Evolutionary conservation across 2,113 vertebrate species (phyloP).

Genomic region (Coturnix japonica): DNA sequence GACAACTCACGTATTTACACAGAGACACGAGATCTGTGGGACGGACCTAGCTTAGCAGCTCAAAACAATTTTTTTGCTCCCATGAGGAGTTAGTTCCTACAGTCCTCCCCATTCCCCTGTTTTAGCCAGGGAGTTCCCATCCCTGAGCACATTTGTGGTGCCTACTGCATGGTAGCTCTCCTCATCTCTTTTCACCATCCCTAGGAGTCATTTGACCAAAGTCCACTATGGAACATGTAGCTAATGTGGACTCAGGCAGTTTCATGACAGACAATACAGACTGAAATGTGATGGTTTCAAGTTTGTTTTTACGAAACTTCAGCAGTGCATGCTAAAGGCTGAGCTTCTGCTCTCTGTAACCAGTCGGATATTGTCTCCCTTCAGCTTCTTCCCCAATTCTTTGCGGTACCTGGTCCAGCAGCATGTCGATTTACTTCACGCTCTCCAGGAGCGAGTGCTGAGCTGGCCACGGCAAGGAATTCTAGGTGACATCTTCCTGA

Average conservation of each 20-base stretch:
- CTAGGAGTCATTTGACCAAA: background rate
- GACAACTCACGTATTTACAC: background rate
- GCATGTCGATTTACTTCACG: slow-evolving; percentile 92
- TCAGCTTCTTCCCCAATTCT: slow-evolving; percentile 92
- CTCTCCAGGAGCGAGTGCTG: slow-evolving; percentile 92
- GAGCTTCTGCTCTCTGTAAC: slow-evolving; percentile 25
- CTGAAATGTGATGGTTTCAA: background rate
- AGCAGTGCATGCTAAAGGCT: background rate
- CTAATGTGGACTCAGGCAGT: background rate
- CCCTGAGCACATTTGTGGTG: background rate
- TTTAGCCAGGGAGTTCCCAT: background rate
- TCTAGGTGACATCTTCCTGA: slow-evolving; percentile 96
- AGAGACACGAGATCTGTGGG: background rate
- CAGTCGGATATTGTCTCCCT: slow-evolving; percentile 5
- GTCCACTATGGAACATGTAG: background rate
- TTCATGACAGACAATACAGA: background rate
- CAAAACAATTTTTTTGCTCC: background rate
- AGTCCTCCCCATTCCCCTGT: background rate
- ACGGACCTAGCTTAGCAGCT: background rate
- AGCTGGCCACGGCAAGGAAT: slow-evolving; percentile 94
- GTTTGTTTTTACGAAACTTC: background rate
- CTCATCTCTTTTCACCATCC: background rate
- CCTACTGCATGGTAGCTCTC: background rate
- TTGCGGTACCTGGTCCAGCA: slow-evolving; percentile 95
- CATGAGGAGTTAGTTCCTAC: background rate